phyloP scores from a whole-genome alignment of 2,888 invertebrate genomes.

The Metalampra italica region DNA sequence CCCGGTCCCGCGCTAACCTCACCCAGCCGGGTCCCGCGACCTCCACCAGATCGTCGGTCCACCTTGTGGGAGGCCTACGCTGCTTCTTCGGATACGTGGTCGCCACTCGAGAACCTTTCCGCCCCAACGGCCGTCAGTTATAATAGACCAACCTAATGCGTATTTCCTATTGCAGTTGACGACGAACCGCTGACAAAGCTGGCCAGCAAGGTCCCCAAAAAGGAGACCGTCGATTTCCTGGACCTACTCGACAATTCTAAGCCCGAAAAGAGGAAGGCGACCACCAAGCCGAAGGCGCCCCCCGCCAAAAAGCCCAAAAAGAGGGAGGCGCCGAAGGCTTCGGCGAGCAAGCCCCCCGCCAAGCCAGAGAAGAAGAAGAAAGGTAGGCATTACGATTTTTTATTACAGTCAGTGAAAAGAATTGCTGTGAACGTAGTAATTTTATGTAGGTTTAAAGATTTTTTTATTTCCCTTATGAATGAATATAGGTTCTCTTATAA shows the following conservation, averaged over 20 bases:
- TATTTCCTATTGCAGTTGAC: conserved; percentile 42
- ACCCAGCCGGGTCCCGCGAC: too few species aligned
- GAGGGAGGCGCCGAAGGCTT: conserved; percentile 42
- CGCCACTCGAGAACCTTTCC: too few species aligned
- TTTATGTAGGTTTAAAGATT: too few species aligned
- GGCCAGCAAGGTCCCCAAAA: conserved; percentile 61
- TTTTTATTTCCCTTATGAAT: too few species aligned
- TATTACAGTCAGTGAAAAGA: conserved; percentile 21
- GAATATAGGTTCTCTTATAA: too few species aligned
- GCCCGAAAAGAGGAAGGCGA: conserved; percentile 53
- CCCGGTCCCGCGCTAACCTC: too few species aligned
- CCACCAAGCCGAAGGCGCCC: conserved; percentile 40
- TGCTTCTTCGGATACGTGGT: too few species aligned
- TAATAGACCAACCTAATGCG: too few species aligned
- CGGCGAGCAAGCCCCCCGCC: conserved; percentile 44
- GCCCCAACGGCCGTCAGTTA: too few species aligned
- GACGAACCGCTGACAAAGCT: conserved; percentile 61
- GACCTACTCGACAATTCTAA: conserved; percentile 54
- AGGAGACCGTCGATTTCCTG: conserved; percentile 50
- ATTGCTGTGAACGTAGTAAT: conserved; percentile 34
- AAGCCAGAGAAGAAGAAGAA: conserved; percentile 66
- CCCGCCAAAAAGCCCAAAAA: conserved; percentile 54
- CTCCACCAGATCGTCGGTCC: too few species aligned
- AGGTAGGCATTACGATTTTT: conserved; percentile 51
- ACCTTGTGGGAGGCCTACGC: too few species aligned